Base-by-base conservation (phyloP, 2,797 vertebrate genomes). In the Sebastes hopkinsi region DNA sequence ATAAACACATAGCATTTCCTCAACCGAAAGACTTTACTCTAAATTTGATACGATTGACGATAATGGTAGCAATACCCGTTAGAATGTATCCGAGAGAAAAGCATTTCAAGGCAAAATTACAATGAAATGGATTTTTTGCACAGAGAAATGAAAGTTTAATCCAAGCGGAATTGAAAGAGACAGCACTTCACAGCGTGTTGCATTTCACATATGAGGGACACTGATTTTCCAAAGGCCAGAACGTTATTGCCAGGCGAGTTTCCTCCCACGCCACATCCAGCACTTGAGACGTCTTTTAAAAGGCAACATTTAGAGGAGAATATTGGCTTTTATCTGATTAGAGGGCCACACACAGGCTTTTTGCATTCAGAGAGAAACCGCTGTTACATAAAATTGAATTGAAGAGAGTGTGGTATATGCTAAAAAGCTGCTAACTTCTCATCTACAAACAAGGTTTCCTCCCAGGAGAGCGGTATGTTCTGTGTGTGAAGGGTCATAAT, bases 111-210 rank as follows among this genome's bases (percentile, higher is more conserved):
- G 72, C 60, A 30, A 77, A 52, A 61, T 76, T 42, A 62, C 23
- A 3, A n/a, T 32, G 30, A 71, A 83, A 89, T 87, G 0, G 79
- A n/a, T 78, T 77, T 76, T 84, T 60, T 34, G 8, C 46, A 67
- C 20, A 38, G 27, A 67, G 30, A 69, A 69, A 78, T 56, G 10
- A 87, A 81, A 70, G 64, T 30, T 72, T 84, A 68, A 85, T 80
- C 62, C 1, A 4, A 50, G 67, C 0, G 2, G 34, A 88, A 92
- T 74, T 84, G 89, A 73, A 72, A 75, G 30, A 68, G 11, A 8
- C 4, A 0, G 60, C 6, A 3, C 42, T 72, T 79, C 22, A 27
- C 3, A 1, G 23, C 16, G 5, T 13, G 34, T 71, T 71, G 69
- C 67, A 82, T 79, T 72, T 86, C 36, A 67, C 20, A 69, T 46